Conservation (phyloP, 2,888 invertebrate species). For the Lithophane semibrunnea region DNA sequence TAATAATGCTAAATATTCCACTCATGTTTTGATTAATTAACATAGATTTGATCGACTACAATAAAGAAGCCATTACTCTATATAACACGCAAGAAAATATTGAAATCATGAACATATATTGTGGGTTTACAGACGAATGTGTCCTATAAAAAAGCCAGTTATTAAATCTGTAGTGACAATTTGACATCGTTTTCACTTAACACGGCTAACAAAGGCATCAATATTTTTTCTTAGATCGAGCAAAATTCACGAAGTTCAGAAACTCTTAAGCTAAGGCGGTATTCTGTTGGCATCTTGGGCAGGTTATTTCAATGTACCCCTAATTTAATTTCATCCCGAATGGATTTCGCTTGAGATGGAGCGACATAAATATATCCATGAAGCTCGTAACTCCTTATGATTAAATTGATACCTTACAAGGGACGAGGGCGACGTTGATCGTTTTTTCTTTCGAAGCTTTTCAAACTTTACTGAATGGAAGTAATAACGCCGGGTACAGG, state of each 20-base stretch:
- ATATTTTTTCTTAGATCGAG: conserved; percentile 53
- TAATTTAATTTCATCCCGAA: conserved; percentile 72
- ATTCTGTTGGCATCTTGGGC: conserved; percentile 69
- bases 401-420: conserved; percentile 72
- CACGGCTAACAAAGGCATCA: conserved; percentile 57
- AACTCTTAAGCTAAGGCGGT: conserved; percentile 66
- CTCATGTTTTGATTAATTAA: neutral
- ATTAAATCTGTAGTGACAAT: conserved; percentile 55
- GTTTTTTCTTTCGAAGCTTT: conserved; percentile 65
- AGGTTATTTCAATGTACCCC: conserved; percentile 75
- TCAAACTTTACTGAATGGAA: conserved; percentile 59
- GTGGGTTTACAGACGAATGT: neutral
- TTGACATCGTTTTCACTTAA: conserved; percentile 54
- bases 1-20: neutral
- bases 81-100: neutral
- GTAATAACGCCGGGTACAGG: conserved; percentile 56
- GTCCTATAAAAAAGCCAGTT: conserved; percentile 25
- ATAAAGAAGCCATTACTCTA: neutral
- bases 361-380: conserved; percentile 70
- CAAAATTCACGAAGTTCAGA: conserved; percentile 60
- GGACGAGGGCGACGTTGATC: conserved; percentile 60
- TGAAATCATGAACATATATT: neutral
- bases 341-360: conserved; percentile 70
- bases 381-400: conserved; percentile 67
- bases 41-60: neutral